Conservation (phyloP, 2,888 invertebrate genomes). For the Coronaproctus castanopsis region DNA sequence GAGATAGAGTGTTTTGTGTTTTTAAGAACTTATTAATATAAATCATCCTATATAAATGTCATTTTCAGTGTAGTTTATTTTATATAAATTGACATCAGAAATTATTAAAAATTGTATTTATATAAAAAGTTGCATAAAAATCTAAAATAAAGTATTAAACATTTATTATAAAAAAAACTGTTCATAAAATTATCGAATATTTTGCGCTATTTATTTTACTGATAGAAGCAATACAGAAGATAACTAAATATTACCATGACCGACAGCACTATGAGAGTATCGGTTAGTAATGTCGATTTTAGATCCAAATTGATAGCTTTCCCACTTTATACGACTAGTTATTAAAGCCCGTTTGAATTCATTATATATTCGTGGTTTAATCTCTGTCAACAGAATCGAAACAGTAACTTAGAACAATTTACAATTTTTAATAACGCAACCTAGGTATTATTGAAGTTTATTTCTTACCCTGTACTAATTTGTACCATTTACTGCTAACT, state of each 20-base stretch:
- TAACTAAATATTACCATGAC: conserved; percentile 39
- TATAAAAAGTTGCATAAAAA: background rate
- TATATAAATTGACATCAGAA: too few species aligned
- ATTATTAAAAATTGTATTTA: background rate
- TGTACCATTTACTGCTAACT: conserved; percentile 73
- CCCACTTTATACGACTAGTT: conserved; percentile 58
- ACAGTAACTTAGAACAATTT: too few species aligned
- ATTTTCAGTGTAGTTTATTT: too few species aligned
- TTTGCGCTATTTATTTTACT: background rate
- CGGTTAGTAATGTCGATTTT: conserved; percentile 66
- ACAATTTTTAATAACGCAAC: too few species aligned
- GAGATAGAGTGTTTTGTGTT: too few species aligned
- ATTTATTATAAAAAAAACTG: background rate
- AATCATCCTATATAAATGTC: too few species aligned
- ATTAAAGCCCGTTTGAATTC: conserved; percentile 55
- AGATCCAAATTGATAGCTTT: conserved; percentile 34
- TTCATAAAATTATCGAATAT: background rate
- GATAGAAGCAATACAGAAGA: too few species aligned
- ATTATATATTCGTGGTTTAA: conserved; percentile 26
- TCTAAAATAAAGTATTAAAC: background rate
- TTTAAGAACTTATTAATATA: too few species aligned
- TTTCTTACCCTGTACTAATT: conserved; percentile 53
- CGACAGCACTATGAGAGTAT: conserved; percentile 78
- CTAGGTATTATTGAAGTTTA: too few species aligned
- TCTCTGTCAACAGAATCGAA: too few species aligned